Conservation (phyloP, 2,888 invertebrate genomes). For the Drosophila barbarae region DNA sequence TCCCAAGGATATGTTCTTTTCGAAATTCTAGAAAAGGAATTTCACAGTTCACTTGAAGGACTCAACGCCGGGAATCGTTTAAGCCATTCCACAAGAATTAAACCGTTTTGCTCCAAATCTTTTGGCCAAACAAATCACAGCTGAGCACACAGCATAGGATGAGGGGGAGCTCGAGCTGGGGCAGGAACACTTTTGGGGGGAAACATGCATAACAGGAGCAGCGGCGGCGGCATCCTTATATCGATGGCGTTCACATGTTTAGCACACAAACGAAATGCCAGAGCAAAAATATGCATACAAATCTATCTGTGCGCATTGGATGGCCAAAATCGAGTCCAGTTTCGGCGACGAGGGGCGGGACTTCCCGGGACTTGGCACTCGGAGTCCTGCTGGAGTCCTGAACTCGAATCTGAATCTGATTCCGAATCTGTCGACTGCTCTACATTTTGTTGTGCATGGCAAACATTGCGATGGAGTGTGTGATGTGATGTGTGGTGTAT, state of each 20-base stretch:
- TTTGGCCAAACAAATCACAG: slow-evolving; percentile 61
- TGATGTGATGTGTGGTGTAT: slow-evolving; percentile 34
- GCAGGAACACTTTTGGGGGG: slow-evolving; percentile 4
- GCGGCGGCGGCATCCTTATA: slow-evolving; percentile 61
- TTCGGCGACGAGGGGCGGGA: slow-evolving; percentile 7
- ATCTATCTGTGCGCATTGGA: slow-evolving; percentile 66
- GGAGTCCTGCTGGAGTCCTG: slow-evolving; percentile 27
- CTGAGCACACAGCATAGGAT: slow-evolving; percentile 39
- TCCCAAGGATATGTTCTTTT: background rate
- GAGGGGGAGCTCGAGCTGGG: background rate
- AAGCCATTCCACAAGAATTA: slow-evolving; percentile 40
- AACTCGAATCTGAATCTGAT: slow-evolving; percentile 42
- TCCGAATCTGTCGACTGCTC: slow-evolving; percentile 68
- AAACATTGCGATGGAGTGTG: slow-evolving; percentile 42
- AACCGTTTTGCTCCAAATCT: slow-evolving; percentile 40
- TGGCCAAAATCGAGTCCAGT: slow-evolving; percentile 53
- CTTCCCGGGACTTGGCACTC: slow-evolving; percentile 22
- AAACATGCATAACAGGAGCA: slow-evolving; percentile 41
- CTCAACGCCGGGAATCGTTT: slow-evolving; percentile 22
- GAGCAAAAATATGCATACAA: slow-evolving; percentile 73
- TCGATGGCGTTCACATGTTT: slow-evolving; percentile 71
- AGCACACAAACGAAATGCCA: slow-evolving; percentile 73
- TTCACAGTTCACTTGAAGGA: slow-evolving; percentile 17
- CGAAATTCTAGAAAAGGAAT: slow-evolving; percentile 13
- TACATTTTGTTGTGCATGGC: slow-evolving; percentile 71